Evolutionary conservation across 30 jellyfish, hydroid and myxozoan species (phyloP), one percentile per base, ranked within the genome.

Genomic region (Hydractinia symbiolongicarpus): DNA sequence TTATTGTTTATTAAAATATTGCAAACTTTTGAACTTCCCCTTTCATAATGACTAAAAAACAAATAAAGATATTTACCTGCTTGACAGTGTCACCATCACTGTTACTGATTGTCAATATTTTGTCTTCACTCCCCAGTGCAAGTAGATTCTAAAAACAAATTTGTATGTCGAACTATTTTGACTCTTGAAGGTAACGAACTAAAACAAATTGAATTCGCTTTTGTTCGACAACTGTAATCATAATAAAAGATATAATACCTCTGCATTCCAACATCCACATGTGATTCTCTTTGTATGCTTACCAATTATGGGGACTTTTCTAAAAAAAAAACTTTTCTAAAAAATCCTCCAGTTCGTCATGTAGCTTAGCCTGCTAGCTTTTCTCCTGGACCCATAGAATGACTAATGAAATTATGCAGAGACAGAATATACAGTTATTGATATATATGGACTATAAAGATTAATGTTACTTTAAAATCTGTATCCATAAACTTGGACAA

Each of bases 201-300:
- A 1, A 6, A 72, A 72, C 49, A 72, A 8, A 11, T 16, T 16
- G 3, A 58, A 58, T 58, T 13, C 1, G 30, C 14, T 0, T 5
- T 72, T 44, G 62, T n/a, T 68, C n/a, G 3, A 20, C 50, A 10
- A 68, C 78, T 21, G 30, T 8, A 21, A 19, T 66, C 8, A 66
- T 66, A 72, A 68, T 10, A 72, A 6, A 50, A 72, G 7, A 72
- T 9, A 72, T 13, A 11, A 74, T 16, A 79, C 87, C 87, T 91
- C 96, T 10, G 98, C 73, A 64, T 86, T 91, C 98, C 98, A 91
- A 4, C 95, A 94, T 10, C 98, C 98, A 83, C 95, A 91, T 14
- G 85, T 78, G 17, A 91, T 91, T 70, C 71, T 64, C 72, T 83
- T 86, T 15, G 95, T 61, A 64, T 91, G 98, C 84, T 91, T 91